Evolutionary conservation across 2,888 invertebrate genomes (phyloP), one percentile per base, ranked within the genome.

Genomic region (Cordilura impudica): DNA sequence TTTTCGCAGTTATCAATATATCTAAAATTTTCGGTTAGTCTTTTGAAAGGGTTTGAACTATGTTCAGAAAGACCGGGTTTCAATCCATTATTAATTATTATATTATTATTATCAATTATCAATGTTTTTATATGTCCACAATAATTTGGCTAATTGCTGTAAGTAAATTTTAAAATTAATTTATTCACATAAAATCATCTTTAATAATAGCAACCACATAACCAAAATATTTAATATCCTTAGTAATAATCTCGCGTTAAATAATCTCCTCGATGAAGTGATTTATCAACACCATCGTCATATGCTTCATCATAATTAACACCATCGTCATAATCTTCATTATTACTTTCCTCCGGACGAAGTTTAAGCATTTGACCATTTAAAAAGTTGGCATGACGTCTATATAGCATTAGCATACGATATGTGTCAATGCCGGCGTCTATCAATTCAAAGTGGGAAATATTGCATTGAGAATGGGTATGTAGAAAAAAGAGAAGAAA

Each of bases 321-420:
- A 49, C 23, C 75, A 51, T 18, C 45, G 16, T 58, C 71, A 53
- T 58, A 56, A 21, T 67, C 56, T 26, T 65, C 35, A 39, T 78
- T 65, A 58, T 81, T 83, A 26, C 81, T 76, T 45, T 85, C 85
- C 74, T 88, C 88, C 84, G 85, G 84, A 66, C 88, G 88, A 82
- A 88, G 84, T 84, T 88, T 88, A 71, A 88, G 85, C 81, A 85
- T 83, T 82, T 88, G 89, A 83, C 88, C 86, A 83, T 87, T 87
- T 83, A 85, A 86, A 86, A 84, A 86, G 86, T 85, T 86, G 83
- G 85, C 86, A 82, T 87, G 87, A 74, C 89, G 88, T 82, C 89
- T 84, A 84, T 87, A 88, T 83, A 87, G 84, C 80, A 85, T 88
- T 78, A 89, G 84, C 87, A 88, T 87, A 82, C 89, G 89, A 85